Evolutionary conservation across 1,140 invertebrate genomes (phyloP).

Genomic region (Steinernema khuongi): DNA sequence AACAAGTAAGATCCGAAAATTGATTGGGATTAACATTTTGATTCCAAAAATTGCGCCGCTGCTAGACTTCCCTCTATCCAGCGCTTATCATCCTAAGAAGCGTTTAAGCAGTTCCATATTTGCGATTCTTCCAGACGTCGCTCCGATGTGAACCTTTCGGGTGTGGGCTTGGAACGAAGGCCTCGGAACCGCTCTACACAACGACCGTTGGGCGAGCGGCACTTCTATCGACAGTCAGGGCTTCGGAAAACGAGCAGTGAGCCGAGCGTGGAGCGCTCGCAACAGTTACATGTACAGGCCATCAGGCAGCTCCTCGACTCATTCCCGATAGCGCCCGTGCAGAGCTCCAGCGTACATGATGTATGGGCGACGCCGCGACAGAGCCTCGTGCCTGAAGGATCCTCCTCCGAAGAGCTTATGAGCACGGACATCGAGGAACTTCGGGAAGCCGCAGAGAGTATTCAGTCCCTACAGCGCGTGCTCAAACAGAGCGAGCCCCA

Average conservation of each 20-base stretch:
- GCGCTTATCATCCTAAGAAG: no score
- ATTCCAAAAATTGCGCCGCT: no score
- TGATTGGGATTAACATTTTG: no score
- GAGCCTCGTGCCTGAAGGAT: constrained; percentile 8
- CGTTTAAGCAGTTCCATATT: no score
- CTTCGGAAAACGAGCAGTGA: constrained; percentile 45
- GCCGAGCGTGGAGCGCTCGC: constrained; percentile 34
- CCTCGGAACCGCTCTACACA: not conserved
- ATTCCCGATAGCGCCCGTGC: constrained; percentile 21
- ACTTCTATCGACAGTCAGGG: constrained; percentile 18
- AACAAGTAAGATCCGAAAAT: no score
- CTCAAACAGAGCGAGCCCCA: constrained; percentile 30
- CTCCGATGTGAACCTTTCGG: constrained; percentile 36
- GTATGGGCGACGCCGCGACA: constrained; percentile 2
- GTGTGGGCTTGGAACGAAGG: not conserved
- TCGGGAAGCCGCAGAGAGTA: constrained; percentile 39
- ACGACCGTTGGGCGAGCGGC: not conserved
- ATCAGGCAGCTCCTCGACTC: constrained; percentile 35
- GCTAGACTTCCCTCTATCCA: no score
- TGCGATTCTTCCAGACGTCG: constrained; percentile 29
- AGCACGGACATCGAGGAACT: constrained; percentile 45
- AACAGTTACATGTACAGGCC: constrained; percentile 37
- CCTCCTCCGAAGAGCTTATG: constrained; percentile 35
- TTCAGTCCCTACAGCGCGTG: constrained; percentile 41
- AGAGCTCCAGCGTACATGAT: constrained; percentile 19